Evolutionary conservation across 2,113 vertebrate genomes (phyloP).

Genomic region (Engraulis encrasicolus): DNA sequence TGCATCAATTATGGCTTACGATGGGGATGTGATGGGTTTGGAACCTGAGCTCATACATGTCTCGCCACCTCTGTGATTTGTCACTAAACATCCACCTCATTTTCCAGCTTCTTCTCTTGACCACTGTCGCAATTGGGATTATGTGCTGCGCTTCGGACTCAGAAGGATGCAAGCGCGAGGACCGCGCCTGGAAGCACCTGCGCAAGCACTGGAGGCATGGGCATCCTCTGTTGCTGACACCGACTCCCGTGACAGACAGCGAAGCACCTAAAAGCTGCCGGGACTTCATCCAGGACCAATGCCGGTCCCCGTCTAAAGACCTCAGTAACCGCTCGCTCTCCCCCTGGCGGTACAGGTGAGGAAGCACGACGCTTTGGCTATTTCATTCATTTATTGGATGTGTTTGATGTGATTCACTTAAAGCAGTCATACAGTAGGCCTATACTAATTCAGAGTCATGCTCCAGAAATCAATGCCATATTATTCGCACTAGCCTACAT

Average conservation of each 20-base stretch:
- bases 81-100: neutral
- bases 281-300: conserved; percentile 31
- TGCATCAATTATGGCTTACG: neutral
- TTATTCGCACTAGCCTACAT: too few species aligned
- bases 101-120: neutral
- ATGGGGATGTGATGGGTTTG: neutral
- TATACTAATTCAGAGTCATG: too few species aligned
- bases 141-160: neutral
- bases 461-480: too few species aligned
- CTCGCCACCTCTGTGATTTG: neutral
- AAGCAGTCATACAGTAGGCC: too few species aligned
- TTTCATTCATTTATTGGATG: neutral
- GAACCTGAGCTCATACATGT: neutral
- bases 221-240: neutral
- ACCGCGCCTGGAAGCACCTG: conserved; percentile 9
- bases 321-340: conserved; percentile 79
- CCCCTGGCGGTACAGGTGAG: conserved; percentile 80
- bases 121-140: neutral
- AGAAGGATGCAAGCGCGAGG: conserved; percentile 43
- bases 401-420: too few species aligned
- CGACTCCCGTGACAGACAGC: too few species aligned
- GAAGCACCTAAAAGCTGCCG: conserved; percentile 56
- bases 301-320: neutral
- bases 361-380: neutral
- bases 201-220: neutral